Base-by-base conservation (phyloP, 1,140 invertebrate genomes). In the Heliconius himera region DNA sequence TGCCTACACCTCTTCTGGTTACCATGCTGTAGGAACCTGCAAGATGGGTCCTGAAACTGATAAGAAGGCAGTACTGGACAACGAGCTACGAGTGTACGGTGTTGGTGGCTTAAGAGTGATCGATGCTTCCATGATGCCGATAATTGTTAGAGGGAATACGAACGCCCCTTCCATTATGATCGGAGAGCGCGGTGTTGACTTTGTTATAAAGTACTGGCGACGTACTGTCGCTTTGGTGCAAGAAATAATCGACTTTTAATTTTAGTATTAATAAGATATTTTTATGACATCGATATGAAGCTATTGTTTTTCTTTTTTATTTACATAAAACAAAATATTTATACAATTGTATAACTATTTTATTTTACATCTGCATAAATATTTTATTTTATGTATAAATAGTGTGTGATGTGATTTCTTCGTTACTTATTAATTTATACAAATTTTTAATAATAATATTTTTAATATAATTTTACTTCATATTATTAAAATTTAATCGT, bases 71-170 rank as follows among this genome's bases (percentile, higher is more conserved):
- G 94, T 95, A 46, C 87, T 95, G 33, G 95, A 96, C 89, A 95
- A 96, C 0, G 94, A 95, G 72, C 89, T 97, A 29, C 92, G 95
- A 74, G 97, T 97, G 0, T 95, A 97, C 78, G 97, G 97, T 1
- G 91, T 98, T 2, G 88, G 94, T 54, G 5, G 95, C 38, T 22
- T 84, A n/a, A 78, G 81, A 79, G 81, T 84, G 22, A 82, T 84
- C 18, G 83, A 84, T 33, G 80, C 96, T 0, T 93, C 94, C 3
- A 96, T 97, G 11, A 97, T 97, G 96, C 96, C 97, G 20, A 96
- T 94, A 8, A 26, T 80, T 1, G 41, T 76, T 16, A 70, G 72
- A 16, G 81, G 83, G 3, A 84, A 84, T 26, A 84, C 83, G 2
- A 80, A 84, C 20, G 83, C 78, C 8, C 80, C 84, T 0, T 79